These are phyloP conservation scores for Sceliomorpha sp. DNA, from an alignment of 2,888 invertebrate species.

Conservation along the genomic window DNA sequence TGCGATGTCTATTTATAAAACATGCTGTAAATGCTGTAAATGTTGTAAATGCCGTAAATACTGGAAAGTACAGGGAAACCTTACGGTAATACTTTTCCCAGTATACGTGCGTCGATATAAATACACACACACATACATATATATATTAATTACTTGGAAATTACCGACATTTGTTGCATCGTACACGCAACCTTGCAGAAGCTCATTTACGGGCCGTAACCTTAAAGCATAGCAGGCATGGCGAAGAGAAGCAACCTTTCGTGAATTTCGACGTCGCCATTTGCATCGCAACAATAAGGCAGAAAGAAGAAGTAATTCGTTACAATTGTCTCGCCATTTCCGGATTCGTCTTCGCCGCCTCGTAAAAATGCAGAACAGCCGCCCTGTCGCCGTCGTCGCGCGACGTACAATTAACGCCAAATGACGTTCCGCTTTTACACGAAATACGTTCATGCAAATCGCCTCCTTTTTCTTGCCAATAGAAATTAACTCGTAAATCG, in stretches of 20 bases:
- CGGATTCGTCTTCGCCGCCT: constrained; percentile 39
- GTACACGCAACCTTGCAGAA: no score
- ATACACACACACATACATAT: no score
- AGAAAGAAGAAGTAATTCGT: constrained; percentile 32
- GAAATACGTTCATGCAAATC: constrained; percentile 2
- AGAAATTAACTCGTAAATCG: constrained; percentile 21
- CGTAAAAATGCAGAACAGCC: constrained; percentile 37
- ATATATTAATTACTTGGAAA: constrained; percentile 46
- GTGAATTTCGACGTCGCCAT: constrained; percentile 35
- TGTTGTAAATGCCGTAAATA: no score
- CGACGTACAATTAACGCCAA: constrained; percentile 36
- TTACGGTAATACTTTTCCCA: no score
- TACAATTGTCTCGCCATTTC: constrained; percentile 50
- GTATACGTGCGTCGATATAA: no score
- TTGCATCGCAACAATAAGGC: constrained; percentile 45
- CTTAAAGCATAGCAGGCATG: no score
- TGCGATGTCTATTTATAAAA: no score
- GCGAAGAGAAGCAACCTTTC: constrained; percentile 37
- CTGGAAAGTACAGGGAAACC: no score
- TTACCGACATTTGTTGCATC: no score
- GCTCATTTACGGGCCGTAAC: no score
- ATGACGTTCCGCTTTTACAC: constrained; percentile 4
- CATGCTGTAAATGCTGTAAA: no score
- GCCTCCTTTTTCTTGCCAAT: neutral
- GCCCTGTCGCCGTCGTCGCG: constrained; percentile 35